A percentile compares a stretch with the other conserved stretches of the same genome.
phyloP scores from a whole-genome alignment of 2,113 vertebrate species.

The Montifringilla adamsi region DNA sequence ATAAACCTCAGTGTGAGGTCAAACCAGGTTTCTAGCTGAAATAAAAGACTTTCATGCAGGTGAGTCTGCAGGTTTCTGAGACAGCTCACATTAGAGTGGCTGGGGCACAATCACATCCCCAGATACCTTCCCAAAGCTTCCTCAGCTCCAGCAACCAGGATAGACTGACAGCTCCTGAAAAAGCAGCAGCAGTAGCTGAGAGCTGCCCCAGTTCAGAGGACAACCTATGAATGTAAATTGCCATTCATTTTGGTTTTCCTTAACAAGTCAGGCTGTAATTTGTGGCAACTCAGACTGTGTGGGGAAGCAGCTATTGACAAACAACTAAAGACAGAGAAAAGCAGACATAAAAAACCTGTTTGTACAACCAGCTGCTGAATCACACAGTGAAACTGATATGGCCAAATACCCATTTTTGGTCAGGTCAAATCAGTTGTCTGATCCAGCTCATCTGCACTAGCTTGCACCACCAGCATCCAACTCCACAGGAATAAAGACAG shows the following conservation, averaged over 20 bases:
- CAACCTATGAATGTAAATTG: conserved; percentile 20
- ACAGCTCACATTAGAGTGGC: background rate
- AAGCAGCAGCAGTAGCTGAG: background rate
- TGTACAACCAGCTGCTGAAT: background rate
- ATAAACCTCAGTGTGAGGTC: background rate
- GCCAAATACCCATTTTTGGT: background rate
- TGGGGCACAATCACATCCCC: background rate
- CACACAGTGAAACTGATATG: background rate
- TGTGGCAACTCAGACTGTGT: conserved; percentile 33
- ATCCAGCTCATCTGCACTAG: background rate
- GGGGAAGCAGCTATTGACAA: conserved; percentile 41
- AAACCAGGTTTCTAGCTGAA: background rate
- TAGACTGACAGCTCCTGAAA: background rate
- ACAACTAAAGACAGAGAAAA: conserved; percentile 14
- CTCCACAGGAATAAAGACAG: background rate
- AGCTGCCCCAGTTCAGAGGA: background rate
- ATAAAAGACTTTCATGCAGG: background rate
- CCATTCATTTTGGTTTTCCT: conserved; percentile 53
- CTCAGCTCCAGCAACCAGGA: background rate
- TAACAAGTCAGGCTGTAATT: conserved; percentile 55
- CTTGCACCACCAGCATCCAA: background rate
- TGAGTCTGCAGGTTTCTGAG: background rate
- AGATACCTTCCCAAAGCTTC: background rate
- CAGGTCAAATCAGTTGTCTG: background rate
- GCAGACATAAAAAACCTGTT: background rate